phyloP scores from a whole-genome alignment of 1,140 invertebrate genomes.

The Drosophila orena region DNA sequence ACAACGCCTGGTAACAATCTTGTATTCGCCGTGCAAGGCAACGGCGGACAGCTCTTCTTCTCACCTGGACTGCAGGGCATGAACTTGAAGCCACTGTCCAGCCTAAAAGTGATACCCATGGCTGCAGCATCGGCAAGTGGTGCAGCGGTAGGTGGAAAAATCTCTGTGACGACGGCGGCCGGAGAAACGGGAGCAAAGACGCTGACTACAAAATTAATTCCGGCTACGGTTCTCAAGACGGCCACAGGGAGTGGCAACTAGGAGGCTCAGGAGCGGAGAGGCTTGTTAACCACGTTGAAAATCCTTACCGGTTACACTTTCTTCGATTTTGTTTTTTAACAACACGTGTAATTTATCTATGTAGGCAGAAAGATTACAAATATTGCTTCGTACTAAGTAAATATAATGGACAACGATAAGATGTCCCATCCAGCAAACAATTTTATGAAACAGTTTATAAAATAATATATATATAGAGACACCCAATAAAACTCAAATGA shows the following conservation, averaged over 20 bases:
- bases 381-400: constrained; percentile 31
- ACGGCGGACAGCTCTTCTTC: constrained; percentile 86
- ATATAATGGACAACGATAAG: not conserved
- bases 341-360: constrained; percentile 27
- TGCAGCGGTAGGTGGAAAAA: constrained; percentile 33
- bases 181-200: constrained; percentile 28
- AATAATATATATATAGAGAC: constrained; percentile 25
- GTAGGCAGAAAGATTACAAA: constrained; percentile 50
- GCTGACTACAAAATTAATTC: constrained; percentile 55
- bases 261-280: constrained; percentile 43
- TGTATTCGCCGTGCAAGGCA: constrained; percentile 88
- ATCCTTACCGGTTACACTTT: constrained; percentile 38
- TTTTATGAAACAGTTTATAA: constrained; percentile 35
- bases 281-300: constrained; percentile 61
- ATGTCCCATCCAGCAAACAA: constrained; percentile 8
- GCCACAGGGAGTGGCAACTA: constrained; percentile 62
- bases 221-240: constrained; percentile 62
- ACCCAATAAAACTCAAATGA: constrained; percentile 56
- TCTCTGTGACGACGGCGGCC: constrained; percentile 39
- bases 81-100: constrained; percentile 89
- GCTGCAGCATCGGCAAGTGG: constrained; percentile 17
- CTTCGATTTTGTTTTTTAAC: constrained; percentile 19
- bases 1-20: constrained; percentile 84
- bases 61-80: constrained; percentile 87
- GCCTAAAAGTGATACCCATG: constrained; percentile 87